Percentiles rank a stretch among this genome's conserved stretches.
phyloP scores from a whole-genome alignment of 2,888 invertebrate genomes.

The Callimorpha dominula region DNA sequence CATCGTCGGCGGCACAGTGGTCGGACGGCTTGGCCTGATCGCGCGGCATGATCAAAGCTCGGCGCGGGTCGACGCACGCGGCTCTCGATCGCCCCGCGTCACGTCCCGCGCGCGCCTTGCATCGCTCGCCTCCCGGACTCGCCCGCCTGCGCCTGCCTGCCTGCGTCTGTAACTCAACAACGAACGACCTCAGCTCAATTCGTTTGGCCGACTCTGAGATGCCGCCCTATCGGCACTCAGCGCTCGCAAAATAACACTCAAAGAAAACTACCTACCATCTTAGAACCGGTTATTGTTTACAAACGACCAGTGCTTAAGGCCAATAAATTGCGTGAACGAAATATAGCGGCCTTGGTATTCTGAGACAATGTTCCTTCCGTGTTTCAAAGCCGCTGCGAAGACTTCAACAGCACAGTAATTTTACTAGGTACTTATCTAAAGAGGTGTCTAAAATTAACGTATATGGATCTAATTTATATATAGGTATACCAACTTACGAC shows the following conservation, averaged over 20 bases:
- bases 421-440: neutral
- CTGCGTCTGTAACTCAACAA: conserved; percentile 54
- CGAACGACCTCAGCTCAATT: conserved; percentile 63
- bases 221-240: conserved; percentile 59
- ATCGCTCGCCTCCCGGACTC: conserved; percentile 26
- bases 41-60: conserved; percentile 77
- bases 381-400: conserved; percentile 53
- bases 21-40: conserved; percentile 31
- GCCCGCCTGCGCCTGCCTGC: conserved; percentile 22
- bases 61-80: conserved; percentile 84
- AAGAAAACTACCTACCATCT: conserved; percentile 73
- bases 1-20: conserved; percentile 50
- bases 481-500: neutral
- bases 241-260: conserved; percentile 72
- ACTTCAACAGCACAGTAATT: conserved; percentile 37
- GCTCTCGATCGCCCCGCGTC: conserved; percentile 65
- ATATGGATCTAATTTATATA: neutral
- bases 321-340: conserved; percentile 72
- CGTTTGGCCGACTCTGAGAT: conserved; percentile 57
- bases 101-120: conserved; percentile 59
- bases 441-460: neutral
- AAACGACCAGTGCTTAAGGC: conserved; percentile 73
- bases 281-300: conserved; percentile 82
- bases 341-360: conserved; percentile 66
- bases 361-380: conserved; percentile 63